Evolutionary conservation across 2,113 vertebrate species (phyloP).

Genomic region (Rhinoderma darwinii): DNA sequence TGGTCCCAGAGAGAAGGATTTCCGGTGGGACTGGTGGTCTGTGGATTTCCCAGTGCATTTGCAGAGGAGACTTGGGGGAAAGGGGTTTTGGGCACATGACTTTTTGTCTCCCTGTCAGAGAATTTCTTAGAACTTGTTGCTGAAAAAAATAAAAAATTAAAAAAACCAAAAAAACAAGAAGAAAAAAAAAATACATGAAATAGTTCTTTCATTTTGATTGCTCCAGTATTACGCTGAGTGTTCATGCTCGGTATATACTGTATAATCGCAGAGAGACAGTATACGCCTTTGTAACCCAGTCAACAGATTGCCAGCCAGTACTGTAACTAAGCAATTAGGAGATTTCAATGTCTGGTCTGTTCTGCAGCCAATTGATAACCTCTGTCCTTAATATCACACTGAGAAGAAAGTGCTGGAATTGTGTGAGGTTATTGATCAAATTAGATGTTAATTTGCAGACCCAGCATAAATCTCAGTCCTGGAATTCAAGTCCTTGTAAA

Average conservation of each 20-base stretch:
- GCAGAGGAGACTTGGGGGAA: too few species aligned
- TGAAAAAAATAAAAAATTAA: neutral
- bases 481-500: constrained; percentile 25
- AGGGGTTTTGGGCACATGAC: too few species aligned
- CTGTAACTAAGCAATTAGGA: constrained; percentile 44
- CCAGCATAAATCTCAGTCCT: constrained; percentile 28
- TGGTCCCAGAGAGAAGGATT: too few species aligned
- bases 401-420: neutral
- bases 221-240: neutral
- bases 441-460: constrained; percentile 43
- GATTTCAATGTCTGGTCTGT: constrained; percentile 32
- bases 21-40: too few species aligned
- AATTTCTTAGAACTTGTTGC: too few species aligned
- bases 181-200: too few species aligned
- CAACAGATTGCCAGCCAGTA: constrained; percentile 20
- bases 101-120: too few species aligned
- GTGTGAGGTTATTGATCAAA: constrained; percentile 47
- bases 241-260: neutral
- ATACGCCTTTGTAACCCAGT: constrained; percentile 5
- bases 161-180: neutral
- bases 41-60: too few species aligned
- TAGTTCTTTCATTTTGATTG: neutral
- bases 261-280: neutral
- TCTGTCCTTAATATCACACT: constrained; percentile 25
- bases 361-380: constrained; percentile 52